Percentiles rank a stretch among this genome's conserved stretches.
phyloP scores from a whole-genome alignment of 2,797 vertebrate species.

The Sebastes paucispinis region DNA sequence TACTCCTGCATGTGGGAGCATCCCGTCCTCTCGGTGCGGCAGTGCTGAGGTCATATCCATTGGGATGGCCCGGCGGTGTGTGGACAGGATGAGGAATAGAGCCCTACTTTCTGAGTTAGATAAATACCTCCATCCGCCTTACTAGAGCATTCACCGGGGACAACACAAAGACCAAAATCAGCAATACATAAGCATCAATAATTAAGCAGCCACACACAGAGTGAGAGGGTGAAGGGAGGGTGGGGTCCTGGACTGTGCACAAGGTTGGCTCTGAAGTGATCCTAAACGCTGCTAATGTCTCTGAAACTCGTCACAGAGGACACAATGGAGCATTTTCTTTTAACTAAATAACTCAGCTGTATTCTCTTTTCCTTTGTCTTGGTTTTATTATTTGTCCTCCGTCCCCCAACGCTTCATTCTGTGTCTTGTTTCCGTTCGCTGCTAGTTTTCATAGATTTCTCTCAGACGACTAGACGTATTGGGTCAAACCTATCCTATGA shows the following conservation, averaged over 20 bases:
- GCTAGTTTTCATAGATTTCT: slow-evolving; percentile 20
- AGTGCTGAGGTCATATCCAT: slow-evolving; percentile 80
- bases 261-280: slow-evolving; percentile 61
- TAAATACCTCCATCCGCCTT: slow-evolving; percentile 78
- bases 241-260: slow-evolving; percentile 54
- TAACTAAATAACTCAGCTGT: background rate
- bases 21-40: slow-evolving; percentile 28
- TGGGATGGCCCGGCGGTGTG: slow-evolving; percentile 62
- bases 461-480: slow-evolving; percentile 26
- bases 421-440: slow-evolving; percentile 5
- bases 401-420: background rate
- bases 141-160: slow-evolving; percentile 75
- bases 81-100: slow-evolving; percentile 81
- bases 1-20: slow-evolving; percentile 32
- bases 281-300: slow-evolving; percentile 66
- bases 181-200: slow-evolving; percentile 86
- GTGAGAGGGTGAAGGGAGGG: slow-evolving; percentile 58
- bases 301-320: slow-evolving; percentile 38
- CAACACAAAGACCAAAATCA: slow-evolving; percentile 83
- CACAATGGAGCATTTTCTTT: slow-evolving; percentile 32
- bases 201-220: slow-evolving; percentile 81
- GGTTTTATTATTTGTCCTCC: background rate
- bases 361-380: background rate
- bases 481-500: slow-evolving; percentile 55
- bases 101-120: slow-evolving; percentile 80